Conservation (phyloP, 2,797 vertebrate genomes). For the Nyctalus aviator region DNA sequence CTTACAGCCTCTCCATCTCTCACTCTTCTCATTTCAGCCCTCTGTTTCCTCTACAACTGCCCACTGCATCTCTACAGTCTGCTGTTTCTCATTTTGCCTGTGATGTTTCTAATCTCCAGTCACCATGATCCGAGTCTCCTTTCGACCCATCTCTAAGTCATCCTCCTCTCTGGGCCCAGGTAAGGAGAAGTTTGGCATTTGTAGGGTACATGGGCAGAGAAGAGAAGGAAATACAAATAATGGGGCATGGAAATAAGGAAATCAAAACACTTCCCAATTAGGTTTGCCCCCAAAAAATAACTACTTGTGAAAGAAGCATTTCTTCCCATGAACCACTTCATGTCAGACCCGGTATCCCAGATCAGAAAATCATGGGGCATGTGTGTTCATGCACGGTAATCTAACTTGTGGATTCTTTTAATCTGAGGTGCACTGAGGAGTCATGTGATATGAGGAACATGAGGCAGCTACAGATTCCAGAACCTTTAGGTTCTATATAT, state of each 20-base stretch:
- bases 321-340: background rate
- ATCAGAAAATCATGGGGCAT: background rate
- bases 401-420: background rate
- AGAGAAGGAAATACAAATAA: background rate
- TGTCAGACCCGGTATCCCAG: rapidly evolving
- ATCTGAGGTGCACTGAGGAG: background rate
- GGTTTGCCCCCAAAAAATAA: background rate
- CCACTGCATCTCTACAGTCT: no score
- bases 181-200: constrained; percentile 25
- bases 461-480: background rate
- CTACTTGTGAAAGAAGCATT: background rate
- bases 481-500: background rate
- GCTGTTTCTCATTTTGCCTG: background rate
- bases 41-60: background rate
- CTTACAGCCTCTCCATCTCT: background rate
- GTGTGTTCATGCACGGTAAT: rapidly evolving
- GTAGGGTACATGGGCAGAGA: background rate
- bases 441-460: background rate
- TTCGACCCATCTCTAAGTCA: background rate
- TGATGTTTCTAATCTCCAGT: background rate
- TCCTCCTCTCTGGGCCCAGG: constrained; percentile 15
- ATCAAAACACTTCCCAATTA: background rate
- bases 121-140: background rate
- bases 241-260: background rate
- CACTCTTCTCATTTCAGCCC: background rate